Percentiles rank a stretch among this genome's conserved stretches.
Conservation (phyloP, 2,888 invertebrate species). For the Plagodis dolabraria region DNA sequence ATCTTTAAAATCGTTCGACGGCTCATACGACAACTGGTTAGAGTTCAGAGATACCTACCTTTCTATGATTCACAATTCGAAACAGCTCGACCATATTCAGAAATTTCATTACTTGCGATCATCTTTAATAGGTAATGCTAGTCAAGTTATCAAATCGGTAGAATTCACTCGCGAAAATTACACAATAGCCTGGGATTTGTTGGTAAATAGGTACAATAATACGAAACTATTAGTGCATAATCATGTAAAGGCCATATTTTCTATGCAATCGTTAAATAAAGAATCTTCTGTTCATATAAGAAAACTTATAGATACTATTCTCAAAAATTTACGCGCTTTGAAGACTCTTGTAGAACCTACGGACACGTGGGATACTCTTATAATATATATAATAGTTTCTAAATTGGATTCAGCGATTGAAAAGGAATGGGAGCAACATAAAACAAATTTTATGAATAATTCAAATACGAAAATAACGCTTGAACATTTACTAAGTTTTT, state of each 20-base stretch:
- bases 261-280: conserved; percentile 1
- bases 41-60: conserved; percentile 31
- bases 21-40: conserved; percentile 34
- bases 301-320: conserved; percentile 30
- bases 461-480: neutral
- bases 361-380: conserved; percentile 37
- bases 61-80: conserved; percentile 28
- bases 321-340: conserved; percentile 32
- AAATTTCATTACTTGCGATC: conserved; percentile 35
- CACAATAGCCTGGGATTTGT: conserved; percentile 26
- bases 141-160: conserved; percentile 24
- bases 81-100: conserved; percentile 25
- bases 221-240: neutral
- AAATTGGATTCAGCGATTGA: conserved; percentile 37
- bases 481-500: conserved; percentile 10
- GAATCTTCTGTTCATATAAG: conserved; percentile 31
- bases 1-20: conserved; percentile 31
- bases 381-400: conserved; percentile 32
- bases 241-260: conserved; percentile 7
- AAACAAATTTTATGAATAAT: conserved; percentile 1
- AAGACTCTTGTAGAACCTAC: conserved; percentile 31
- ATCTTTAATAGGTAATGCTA: conserved; percentile 25
- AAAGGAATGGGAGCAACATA: conserved; percentile 37
- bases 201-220: conserved; percentile 20
- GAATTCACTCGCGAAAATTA: conserved; percentile 32